Evolutionary conservation across 2,888 invertebrate species (phyloP).

Genomic region (Chalcis sispes): DNA sequence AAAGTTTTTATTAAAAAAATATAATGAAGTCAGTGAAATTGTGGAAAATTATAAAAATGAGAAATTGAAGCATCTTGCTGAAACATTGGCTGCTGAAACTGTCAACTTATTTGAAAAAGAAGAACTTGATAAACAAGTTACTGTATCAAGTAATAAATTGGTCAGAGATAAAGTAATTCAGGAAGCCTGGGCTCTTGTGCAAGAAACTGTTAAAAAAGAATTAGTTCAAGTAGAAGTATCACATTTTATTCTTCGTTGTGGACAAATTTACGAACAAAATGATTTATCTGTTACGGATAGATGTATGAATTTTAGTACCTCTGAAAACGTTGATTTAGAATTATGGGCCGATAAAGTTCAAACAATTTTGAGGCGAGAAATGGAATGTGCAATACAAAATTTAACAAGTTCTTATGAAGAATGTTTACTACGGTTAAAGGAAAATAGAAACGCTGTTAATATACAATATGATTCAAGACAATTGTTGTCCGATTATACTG

Average conservation of each 20-base stretch:
- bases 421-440: slow-evolving; percentile 80
- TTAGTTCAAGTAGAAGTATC: slow-evolving; percentile 87
- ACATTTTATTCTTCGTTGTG: slow-evolving; percentile 84
- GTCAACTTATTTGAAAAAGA: slow-evolving; percentile 77
- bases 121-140: slow-evolving; percentile 71
- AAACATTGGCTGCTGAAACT: slow-evolving; percentile 84
- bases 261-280: slow-evolving; percentile 81
- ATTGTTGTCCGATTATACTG: slow-evolving; percentile 82
- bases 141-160: slow-evolving; percentile 74
- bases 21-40: slow-evolving; percentile 81
- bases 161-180: slow-evolving; percentile 83
- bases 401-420: slow-evolving; percentile 83
- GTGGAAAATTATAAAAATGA: slow-evolving; percentile 82
- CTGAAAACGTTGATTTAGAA: slow-evolving; percentile 84
- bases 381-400: slow-evolving; percentile 84
- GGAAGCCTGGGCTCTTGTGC: slow-evolving; percentile 86
- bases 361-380: slow-evolving; percentile 83
- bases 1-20: slow-evolving; percentile 78
- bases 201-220: slow-evolving; percentile 85
- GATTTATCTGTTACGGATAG: slow-evolving; percentile 69
- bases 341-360: slow-evolving; percentile 87
- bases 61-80: slow-evolving; percentile 83
- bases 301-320: slow-evolving; percentile 79
- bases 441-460: slow-evolving; percentile 71
- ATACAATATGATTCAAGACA: slow-evolving; percentile 75